Evolutionary conservation across 2,888 invertebrate species (phyloP).

Genomic region (Oegoconia quadripuncta): DNA sequence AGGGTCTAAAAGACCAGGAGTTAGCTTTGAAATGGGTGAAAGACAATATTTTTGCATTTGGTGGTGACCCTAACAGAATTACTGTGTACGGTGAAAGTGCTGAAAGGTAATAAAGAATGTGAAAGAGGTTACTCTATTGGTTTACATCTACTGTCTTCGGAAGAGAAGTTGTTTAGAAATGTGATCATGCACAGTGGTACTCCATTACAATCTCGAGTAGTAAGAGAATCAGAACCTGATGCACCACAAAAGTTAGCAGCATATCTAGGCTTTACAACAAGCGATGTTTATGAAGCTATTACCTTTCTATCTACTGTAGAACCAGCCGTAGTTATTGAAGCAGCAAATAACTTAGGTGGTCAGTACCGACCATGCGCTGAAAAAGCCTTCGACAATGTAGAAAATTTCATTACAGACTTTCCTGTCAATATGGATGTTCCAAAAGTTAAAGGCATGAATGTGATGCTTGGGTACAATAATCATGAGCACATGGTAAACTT

Average conservation of each 20-base stretch:
- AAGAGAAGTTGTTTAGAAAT: conserved; percentile 36
- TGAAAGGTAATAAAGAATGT: too few relatives aligned
- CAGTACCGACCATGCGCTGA: conserved; percentile 30
- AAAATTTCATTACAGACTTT: conserved; percentile 28
- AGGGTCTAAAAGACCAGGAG: conserved; percentile 25
- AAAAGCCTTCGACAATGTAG: conserved; percentile 29
- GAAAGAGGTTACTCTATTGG: conserved; percentile 42
- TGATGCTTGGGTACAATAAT: conserved; percentile 33
- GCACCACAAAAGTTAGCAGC: conserved; percentile 37
- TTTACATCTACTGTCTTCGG: conserved; percentile 38
- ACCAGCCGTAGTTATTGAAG: conserved; percentile 23
- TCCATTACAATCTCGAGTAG: conserved; percentile 27
- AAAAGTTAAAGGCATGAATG: conserved; percentile 24
- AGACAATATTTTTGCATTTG: conserved; percentile 45
- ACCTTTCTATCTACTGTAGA: conserved; percentile 21
- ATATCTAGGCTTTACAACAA: conserved; percentile 28
- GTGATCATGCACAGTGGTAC: conserved; percentile 46
- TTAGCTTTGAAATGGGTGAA: conserved; percentile 33
- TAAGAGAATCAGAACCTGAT: conserved; percentile 30
- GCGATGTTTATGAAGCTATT: conserved; percentile 24
- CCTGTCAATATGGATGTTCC: conserved; percentile 24
- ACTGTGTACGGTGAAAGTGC: conserved; percentile 46
- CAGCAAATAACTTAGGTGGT: conserved; percentile 11
- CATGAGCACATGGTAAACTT: conserved; percentile 24
- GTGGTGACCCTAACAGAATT: conserved; percentile 42